Percentiles rank a stretch among this genome's conserved stretches.
phyloP scores from a whole-genome alignment of 1,140 invertebrate genomes.

The Scaptomyza montana region DNA sequence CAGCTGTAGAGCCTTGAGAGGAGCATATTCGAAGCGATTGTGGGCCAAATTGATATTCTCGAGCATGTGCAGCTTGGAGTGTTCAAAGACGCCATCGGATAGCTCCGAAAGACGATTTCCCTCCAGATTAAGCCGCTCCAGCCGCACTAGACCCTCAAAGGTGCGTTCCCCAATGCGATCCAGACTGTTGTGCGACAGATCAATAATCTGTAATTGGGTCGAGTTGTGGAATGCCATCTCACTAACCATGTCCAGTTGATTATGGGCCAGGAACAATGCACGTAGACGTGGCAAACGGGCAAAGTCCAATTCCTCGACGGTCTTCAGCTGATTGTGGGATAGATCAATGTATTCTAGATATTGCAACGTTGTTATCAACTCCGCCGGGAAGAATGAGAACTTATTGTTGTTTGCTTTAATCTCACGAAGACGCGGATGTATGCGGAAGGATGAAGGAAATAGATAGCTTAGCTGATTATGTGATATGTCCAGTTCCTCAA shows the following conservation, averaged over 20 bases:
- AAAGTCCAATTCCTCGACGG: slow-evolving; percentile 92
- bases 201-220: slow-evolving; percentile 91
- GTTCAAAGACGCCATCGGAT: slow-evolving; percentile 93
- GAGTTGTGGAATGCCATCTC: slow-evolving; percentile 96
- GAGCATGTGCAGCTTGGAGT: slow-evolving; percentile 90
- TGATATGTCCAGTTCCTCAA: slow-evolving; percentile 90
- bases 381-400: slow-evolving; percentile 92
- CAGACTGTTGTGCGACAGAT: slow-evolving; percentile 90
- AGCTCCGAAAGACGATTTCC: slow-evolving; percentile 90
- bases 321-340: slow-evolving; percentile 90
- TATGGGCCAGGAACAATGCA: slow-evolving; percentile 88
- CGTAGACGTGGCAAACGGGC: slow-evolving; percentile 90
- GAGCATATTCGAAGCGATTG: slow-evolving; percentile 91
- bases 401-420: slow-evolving; percentile 90
- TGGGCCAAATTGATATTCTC: slow-evolving; percentile 91
- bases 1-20: slow-evolving; percentile 90
- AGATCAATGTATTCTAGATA: slow-evolving; percentile 90
- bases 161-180: slow-evolving; percentile 90
- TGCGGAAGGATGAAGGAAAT: slow-evolving; percentile 92
- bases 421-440: slow-evolving; percentile 89
- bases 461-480: slow-evolving; percentile 91
- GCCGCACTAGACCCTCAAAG: slow-evolving; percentile 91
- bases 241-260: slow-evolving; percentile 91
- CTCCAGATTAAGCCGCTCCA: slow-evolving; percentile 90
- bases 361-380: slow-evolving; percentile 90